phyloP scores from a whole-genome alignment of 37 sponge, comb jelly and placozoan genomes.

The Agelas oroides region DNA sequence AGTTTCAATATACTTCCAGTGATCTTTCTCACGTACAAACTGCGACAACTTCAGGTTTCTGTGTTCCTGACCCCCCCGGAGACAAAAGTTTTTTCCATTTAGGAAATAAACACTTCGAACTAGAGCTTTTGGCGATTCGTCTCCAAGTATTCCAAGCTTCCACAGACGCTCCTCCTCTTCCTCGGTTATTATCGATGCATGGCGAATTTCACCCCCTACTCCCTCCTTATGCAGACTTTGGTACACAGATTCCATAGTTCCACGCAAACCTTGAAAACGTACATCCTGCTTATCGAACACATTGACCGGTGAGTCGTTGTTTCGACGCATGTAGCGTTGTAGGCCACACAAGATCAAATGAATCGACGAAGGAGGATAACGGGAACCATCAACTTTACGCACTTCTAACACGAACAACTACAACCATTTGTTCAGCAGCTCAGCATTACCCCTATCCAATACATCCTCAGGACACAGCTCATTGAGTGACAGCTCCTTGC shows the following conservation, averaged over 20 bases:
- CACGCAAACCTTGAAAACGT: constrained; percentile 8
- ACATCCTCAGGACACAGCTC: background rate
- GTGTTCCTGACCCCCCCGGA: constrained; percentile 27
- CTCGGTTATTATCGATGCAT: constrained; percentile 5
- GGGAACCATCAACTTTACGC: background rate
- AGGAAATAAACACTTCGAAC: constrained; percentile 2
- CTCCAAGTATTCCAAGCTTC: constrained; percentile 3
- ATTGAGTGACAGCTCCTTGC: background rate
- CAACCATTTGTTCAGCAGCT: constrained; percentile 5
- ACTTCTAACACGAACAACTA: background rate
- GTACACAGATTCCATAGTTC: constrained; percentile 13
- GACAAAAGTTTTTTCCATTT: constrained; percentile 33
- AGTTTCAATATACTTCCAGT: background rate
- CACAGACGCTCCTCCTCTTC: constrained; percentile 25
- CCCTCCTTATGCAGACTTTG: constrained; percentile 7
- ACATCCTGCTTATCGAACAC: constrained; percentile 3
- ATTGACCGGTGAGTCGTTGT: background rate
- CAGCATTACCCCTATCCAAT: background rate
- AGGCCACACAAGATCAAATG: constrained; percentile 2
- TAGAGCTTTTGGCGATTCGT: constrained; percentile 10
- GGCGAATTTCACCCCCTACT: constrained; percentile 4
- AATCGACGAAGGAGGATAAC: background rate
- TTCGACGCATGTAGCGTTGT: constrained; percentile 1
- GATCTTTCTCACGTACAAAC: background rate
- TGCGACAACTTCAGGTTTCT: constrained; percentile 34